Percentiles rank a stretch among this genome's conserved stretches.
Conservation (phyloP, 2,113 vertebrate species). For the Larimichthys polyactis region DNA sequence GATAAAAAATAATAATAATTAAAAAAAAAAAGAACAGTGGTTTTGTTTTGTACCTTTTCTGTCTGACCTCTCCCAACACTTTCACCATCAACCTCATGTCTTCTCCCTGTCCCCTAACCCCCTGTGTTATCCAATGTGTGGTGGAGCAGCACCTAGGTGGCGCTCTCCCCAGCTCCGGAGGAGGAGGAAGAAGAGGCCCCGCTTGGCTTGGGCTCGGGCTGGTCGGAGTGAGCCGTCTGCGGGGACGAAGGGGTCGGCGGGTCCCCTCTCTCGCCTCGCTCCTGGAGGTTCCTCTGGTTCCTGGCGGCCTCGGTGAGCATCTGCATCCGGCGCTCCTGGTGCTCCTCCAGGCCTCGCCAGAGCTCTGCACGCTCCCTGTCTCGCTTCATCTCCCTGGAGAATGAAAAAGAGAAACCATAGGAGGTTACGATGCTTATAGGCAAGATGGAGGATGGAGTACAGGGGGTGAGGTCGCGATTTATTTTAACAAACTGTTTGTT, state of each 20-base stretch:
- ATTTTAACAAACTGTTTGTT: too few relatives aligned
- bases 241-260: conserved; percentile 68
- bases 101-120: conserved; percentile 52
- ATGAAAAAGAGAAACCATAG: background rate
- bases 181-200: conserved; percentile 65
- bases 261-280: conserved; percentile 78
- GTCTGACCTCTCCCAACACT: conserved; percentile 58
- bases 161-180: conserved; percentile 69
- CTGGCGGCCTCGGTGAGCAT: conserved; percentile 87
- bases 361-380: conserved; percentile 89
- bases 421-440: background rate
- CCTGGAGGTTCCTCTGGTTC: conserved; percentile 87
- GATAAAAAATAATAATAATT: conserved; percentile 2
- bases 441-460: background rate
- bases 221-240: conserved; percentile 69
- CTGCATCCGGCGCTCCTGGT: conserved; percentile 88
- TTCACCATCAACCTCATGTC: conserved; percentile 42
- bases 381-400: conserved; percentile 89
- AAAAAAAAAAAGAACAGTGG: background rate
- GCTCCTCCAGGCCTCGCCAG: conserved; percentile 90
- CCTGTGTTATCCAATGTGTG: conserved; percentile 34
- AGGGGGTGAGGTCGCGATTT: background rate
- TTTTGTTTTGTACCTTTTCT: conserved; percentile 64
- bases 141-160: conserved; percentile 70
- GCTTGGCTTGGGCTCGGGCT: conserved; percentile 76